Evolutionary conservation across 2,797 vertebrate genomes (phyloP).

Genomic region (Alcedo atthis): DNA sequence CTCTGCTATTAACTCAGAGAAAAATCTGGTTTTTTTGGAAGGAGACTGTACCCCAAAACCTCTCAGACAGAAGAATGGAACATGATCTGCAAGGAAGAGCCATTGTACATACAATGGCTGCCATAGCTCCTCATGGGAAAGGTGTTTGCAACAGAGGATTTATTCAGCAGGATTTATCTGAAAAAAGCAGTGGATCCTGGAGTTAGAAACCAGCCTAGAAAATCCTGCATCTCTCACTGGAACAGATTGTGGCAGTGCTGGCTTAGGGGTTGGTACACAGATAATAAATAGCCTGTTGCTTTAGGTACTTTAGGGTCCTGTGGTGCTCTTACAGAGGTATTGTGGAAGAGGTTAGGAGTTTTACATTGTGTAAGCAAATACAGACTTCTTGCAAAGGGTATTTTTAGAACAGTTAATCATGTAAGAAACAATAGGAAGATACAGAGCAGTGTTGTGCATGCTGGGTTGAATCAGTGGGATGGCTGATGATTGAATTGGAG

Average conservation of each 20-base stretch:
- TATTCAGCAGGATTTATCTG: not conserved
- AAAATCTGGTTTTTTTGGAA: not conserved
- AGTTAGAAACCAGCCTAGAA: not conserved
- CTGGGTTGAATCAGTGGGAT: not conserved
- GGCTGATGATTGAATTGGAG: not conserved
- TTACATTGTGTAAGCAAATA: not conserved
- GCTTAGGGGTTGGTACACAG: not conserved
- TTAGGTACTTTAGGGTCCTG: not conserved
- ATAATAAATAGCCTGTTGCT: not conserved
- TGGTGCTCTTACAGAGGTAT: not conserved
- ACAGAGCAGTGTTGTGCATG: not conserved
- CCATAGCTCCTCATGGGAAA: not conserved
- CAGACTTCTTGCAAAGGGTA: not conserved
- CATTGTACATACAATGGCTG: not conserved
- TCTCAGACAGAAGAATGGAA: not conserved
- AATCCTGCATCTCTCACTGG: accelerated
- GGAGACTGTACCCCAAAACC: not conserved
- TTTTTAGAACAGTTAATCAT: not conserved
- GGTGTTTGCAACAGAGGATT: not conserved
- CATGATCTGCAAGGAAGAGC: not conserved
- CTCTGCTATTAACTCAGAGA: not conserved
- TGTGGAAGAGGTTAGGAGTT: not conserved
- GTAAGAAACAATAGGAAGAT: not conserved
- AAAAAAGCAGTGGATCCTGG: not conserved
- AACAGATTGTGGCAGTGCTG: not conserved